phyloP scores from a whole-genome alignment of 2,113 vertebrate species.

The Carassius auratus region DNA sequence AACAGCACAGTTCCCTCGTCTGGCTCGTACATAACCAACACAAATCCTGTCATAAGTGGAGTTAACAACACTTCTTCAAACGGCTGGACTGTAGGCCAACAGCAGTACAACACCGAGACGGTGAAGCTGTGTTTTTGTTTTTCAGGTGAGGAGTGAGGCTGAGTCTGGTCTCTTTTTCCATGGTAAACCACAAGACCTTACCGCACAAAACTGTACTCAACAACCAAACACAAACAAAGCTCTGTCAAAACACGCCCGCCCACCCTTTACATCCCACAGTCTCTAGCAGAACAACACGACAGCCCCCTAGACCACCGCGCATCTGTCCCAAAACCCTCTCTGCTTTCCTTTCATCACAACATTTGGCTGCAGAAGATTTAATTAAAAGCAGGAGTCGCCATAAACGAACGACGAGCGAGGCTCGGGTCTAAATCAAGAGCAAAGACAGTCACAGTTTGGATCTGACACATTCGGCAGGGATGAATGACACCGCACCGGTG shows the following conservation, averaged over 20 bases:
- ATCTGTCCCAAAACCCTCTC: no score
- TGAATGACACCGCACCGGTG: no score
- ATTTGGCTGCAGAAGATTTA: conserved; percentile 49
- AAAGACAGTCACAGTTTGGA: no score
- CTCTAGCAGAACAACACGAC: no score
- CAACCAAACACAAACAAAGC: conserved; percentile 41
- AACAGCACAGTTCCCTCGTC: no score
- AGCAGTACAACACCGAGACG: background rate
- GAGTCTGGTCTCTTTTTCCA: conserved; percentile 81
- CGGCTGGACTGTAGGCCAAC: background rate
- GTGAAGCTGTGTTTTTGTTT: conserved; percentile 57
- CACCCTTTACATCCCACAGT: background rate
- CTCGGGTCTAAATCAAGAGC: conserved; percentile 34
- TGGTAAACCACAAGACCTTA: conserved; percentile 86
- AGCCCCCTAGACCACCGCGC: background rate
- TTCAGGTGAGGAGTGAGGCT: conserved; percentile 82
- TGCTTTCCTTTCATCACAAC: conserved; percentile 36
- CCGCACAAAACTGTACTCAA: conserved; percentile 74
- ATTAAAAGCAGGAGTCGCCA: conserved; percentile 65
- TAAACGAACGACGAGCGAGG: conserved; percentile 50
- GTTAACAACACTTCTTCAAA: no score
- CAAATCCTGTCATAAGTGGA: no score
- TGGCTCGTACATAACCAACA: no score
- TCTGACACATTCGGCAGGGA: no score
- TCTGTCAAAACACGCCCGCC: conserved; percentile 22